Evolutionary conservation across 2,113 vertebrate species (phyloP).

Genomic region (Tragelaphus scriptus): DNA sequence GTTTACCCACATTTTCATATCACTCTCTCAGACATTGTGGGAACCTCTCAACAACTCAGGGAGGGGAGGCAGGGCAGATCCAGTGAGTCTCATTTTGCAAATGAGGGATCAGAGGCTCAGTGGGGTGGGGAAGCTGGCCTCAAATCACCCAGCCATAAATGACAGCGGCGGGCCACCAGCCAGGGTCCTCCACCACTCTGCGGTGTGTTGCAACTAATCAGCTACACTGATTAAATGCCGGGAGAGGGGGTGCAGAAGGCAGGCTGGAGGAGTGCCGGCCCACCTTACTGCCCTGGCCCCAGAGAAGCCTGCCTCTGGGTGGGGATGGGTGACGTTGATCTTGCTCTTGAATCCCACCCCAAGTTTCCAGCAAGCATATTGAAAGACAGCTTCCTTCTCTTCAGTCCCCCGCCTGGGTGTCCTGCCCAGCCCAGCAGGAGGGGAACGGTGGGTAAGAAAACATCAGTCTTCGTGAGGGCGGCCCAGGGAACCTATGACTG

Average conservation of each 20-base stretch:
- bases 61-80: neutral
- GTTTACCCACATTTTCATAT: slow-evolving; percentile 35
- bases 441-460: neutral
- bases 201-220: neutral
- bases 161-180: neutral
- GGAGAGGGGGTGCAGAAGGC: neutral
- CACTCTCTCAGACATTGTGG: neutral
- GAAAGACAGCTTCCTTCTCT: neutral
- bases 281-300: neutral
- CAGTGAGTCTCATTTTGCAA: slow-evolving; percentile 37
- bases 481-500: neutral
- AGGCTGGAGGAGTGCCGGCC: fast-evolving
- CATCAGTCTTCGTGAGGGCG: neutral
- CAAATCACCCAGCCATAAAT: neutral
- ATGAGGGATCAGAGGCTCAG: neutral
- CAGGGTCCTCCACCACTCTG: neutral
- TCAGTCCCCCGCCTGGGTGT: fast-evolving
- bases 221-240: neutral
- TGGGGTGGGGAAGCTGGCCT: neutral
- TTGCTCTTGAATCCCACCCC: neutral
- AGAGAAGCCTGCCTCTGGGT: too few relatives aligned
- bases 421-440: too few relatives aligned
- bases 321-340: fast-evolving
- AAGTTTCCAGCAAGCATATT: neutral
- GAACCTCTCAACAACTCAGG: neutral